Percentiles rank a stretch among this genome's conserved stretches.
These are phyloP conservation scores for Pharmacophagus antenor DNA, from an alignment of 2,888 invertebrate species.

Conservation along the genomic window DNA sequence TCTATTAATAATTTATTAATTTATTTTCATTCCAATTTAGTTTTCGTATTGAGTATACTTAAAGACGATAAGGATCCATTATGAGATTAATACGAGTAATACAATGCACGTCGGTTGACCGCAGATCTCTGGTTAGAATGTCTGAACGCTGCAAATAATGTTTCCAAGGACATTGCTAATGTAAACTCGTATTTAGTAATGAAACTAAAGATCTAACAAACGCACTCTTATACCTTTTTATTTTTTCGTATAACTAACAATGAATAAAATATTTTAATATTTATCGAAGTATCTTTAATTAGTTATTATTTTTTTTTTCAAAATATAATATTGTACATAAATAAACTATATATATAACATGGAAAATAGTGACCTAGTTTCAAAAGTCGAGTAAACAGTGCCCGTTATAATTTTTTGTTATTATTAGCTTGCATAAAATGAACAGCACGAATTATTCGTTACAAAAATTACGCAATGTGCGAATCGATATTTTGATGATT, in stretches of 20 bases:
- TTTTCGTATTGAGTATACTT: background rate
- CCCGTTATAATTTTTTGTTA: background rate
- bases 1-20: too few relatives aligned
- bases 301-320: too few relatives aligned
- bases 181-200: background rate
- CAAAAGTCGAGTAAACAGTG: background rate
- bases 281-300: too few relatives aligned
- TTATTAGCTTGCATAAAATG: background rate
- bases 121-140: constrained; percentile 17
- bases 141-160: constrained; percentile 9
- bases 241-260: too few relatives aligned
- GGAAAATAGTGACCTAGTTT: background rate
- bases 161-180: constrained; percentile 13
- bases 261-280: too few relatives aligned
- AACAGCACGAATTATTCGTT: background rate
- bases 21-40: background rate
- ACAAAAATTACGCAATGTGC: background rate
- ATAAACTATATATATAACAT: background rate
- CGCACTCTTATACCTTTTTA: background rate
- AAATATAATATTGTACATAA: too few relatives aligned
- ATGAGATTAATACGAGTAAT: constrained; percentile 16
- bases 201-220: background rate
- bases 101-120: constrained; percentile 26
- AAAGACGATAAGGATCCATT: background rate
- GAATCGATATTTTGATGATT: background rate